Conservation (phyloP, 2,113 vertebrate species). For the Plecturocebus donacophilus region DNA sequence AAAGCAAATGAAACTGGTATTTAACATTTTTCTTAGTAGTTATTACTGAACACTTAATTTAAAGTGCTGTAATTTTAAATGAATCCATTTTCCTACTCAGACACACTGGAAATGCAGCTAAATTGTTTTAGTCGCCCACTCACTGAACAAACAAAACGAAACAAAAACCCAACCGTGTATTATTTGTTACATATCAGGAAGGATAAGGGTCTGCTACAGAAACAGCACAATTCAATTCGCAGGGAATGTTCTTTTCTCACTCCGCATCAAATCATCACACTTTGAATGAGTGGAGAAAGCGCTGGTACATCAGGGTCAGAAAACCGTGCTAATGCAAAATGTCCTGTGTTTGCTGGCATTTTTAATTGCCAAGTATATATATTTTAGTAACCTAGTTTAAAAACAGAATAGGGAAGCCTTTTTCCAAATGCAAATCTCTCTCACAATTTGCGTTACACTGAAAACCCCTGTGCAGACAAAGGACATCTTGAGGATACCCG, state of each 20-base stretch:
- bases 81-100: conserved; percentile 64
- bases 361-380: background rate
- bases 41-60: conserved; percentile 56
- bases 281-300: background rate
- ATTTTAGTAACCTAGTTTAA: background rate
- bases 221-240: conserved; percentile 1
- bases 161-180: background rate
- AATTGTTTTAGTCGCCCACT: conserved; percentile 56
- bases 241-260: background rate
- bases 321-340: background rate
- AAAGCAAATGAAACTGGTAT: conserved; percentile 65
- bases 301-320: background rate
- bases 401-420: background rate
- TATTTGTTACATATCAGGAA: conserved; percentile 18
- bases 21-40: conserved; percentile 68
- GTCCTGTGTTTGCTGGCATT: background rate
- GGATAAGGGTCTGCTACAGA: background rate
- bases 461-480: background rate
- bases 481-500: background rate
- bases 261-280: background rate
- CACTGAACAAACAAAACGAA: background rate
- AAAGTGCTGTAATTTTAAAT: conserved; percentile 63
- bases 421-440: background rate
- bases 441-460: background rate
- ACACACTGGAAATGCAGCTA: conserved; percentile 65